These are phyloP conservation scores for Ligdia adustata DNA, from an alignment of 2,888 invertebrate species.

Conservation along the genomic window DNA sequence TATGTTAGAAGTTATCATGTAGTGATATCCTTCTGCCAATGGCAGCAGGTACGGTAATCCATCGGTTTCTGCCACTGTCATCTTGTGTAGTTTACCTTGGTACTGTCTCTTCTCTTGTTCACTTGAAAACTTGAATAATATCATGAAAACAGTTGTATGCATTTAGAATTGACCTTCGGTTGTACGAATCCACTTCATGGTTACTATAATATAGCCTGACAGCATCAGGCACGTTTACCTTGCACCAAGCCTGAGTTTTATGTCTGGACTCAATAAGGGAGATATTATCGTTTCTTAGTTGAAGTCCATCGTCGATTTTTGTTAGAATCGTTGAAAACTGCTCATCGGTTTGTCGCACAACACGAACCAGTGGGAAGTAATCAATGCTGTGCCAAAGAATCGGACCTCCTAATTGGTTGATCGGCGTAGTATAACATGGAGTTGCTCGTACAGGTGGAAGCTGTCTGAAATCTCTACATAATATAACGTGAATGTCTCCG, in stretches of 20 bases:
- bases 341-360: slow-evolving; percentile 46
- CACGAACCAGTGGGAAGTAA: slow-evolving; percentile 34
- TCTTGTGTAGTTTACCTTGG: not conserved
- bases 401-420: slow-evolving; percentile 39
- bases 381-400: slow-evolving; percentile 47
- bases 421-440: slow-evolving; percentile 38
- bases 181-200: slow-evolving; percentile 43
- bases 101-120: not conserved
- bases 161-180: slow-evolving; percentile 32
- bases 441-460: slow-evolving; percentile 52
- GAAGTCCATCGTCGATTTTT: slow-evolving; percentile 47
- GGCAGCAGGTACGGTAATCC: not conserved
- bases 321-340: slow-evolving; percentile 47
- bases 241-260: too few species aligned
- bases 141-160: slow-evolving; percentile 29
- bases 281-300: too few species aligned
- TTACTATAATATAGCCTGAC: slow-evolving; percentile 33
- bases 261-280: too few species aligned
- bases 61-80: not conserved
- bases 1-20: too few species aligned
- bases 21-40: too few species aligned
- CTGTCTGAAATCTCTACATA: slow-evolving; percentile 39
- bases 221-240: too few species aligned
- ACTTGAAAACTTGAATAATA: not conserved
- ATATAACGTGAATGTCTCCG: slow-evolving; percentile 29